These are phyloP conservation scores for Drosophila suzukii DNA, from an alignment of 1,140 invertebrate genomes.

Conservation along the genomic window DNA sequence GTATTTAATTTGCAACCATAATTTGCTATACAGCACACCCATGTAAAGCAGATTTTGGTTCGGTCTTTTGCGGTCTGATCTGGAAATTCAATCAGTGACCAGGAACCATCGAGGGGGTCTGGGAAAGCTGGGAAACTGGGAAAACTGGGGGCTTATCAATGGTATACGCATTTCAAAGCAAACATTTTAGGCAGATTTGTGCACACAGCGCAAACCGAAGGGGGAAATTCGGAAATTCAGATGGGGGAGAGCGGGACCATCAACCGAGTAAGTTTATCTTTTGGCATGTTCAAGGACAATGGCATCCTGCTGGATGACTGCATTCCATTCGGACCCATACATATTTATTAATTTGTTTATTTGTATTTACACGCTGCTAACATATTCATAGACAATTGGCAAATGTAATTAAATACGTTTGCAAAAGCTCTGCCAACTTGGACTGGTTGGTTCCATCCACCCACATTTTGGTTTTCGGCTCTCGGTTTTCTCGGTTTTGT, in stretches of 20 bases:
- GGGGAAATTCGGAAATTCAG: background rate
- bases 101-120: slow-evolving; percentile 23
- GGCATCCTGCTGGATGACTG: slow-evolving; percentile 32
- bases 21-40: slow-evolving; percentile 45
- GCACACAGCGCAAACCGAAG: slow-evolving; percentile 39
- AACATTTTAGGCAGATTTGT: slow-evolving; percentile 75
- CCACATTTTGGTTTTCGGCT: slow-evolving; percentile 16
- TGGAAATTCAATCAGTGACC: slow-evolving; percentile 72
- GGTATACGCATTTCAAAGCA: slow-evolving; percentile 80
- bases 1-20: slow-evolving; percentile 77
- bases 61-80: slow-evolving; percentile 42
- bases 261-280: slow-evolving; percentile 68
- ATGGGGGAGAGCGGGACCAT: background rate
- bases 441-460: slow-evolving; percentile 1
- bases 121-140: slow-evolving; percentile 5
- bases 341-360: slow-evolving; percentile 80
- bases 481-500: slow-evolving; percentile 27
- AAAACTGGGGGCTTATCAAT: slow-evolving; percentile 65
- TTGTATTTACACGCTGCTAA: slow-evolving; percentile 77
- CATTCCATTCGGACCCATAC: slow-evolving; percentile 33
- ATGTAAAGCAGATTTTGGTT: slow-evolving; percentile 20
- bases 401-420: slow-evolving; percentile 83
- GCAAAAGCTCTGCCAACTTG: slow-evolving; percentile 52
- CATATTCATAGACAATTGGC: slow-evolving; percentile 83
- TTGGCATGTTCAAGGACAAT: slow-evolving; percentile 72